These are phyloP conservation scores for Smittia aterrima DNA, from an alignment of 2,888 invertebrate species.

Conservation along the genomic window DNA sequence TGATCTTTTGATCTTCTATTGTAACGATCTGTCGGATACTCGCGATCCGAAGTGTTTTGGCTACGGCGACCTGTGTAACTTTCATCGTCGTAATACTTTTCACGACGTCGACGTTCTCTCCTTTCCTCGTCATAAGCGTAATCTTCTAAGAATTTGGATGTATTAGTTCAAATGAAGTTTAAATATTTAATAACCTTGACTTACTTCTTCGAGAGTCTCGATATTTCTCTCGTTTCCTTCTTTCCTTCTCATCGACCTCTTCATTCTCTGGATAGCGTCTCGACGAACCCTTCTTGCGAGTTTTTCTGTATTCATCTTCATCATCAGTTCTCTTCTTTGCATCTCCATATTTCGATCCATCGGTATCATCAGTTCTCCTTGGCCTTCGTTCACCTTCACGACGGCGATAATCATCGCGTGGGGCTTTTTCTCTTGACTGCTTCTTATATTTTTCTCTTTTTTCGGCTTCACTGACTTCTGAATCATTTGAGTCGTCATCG, in stretches of 20 bases:
- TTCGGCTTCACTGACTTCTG: slow-evolving; percentile 1
- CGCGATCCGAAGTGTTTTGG: slow-evolving; percentile 50
- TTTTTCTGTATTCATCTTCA: slow-evolving; percentile 21
- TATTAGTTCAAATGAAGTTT: not conserved
- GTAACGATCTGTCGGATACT: slow-evolving; percentile 43
- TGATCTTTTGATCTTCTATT: not conserved
- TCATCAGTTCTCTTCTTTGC: slow-evolving; percentile 42
- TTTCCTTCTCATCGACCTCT: slow-evolving; percentile 44
- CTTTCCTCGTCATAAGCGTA: slow-evolving; percentile 27
- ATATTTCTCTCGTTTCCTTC: slow-evolving; percentile 5
- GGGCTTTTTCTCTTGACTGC: slow-evolving; percentile 45
- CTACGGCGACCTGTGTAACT: slow-evolving; percentile 46
- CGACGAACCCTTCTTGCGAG: not conserved
- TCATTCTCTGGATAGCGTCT: slow-evolving; percentile 43
- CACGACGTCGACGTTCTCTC: slow-evolving; percentile 37
- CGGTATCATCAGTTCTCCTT: slow-evolving; percentile 44
- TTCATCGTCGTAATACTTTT: slow-evolving; percentile 43
- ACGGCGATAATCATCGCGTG: slow-evolving; percentile 43
- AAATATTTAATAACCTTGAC: not conserved
- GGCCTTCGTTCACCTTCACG: slow-evolving; percentile 43
- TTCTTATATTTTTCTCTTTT: slow-evolving; percentile 17
- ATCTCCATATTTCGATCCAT: slow-evolving; percentile 49
- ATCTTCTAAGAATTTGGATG: slow-evolving; percentile 19
- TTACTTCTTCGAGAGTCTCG: slow-evolving; percentile 28
- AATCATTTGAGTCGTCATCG: slow-evolving; percentile 18